A percentile compares a stretch with the other conserved stretches of the same genome.
Evolutionary conservation across 2,113 vertebrate species (phyloP).

Genomic region (Lophura nycthemera): DNA sequence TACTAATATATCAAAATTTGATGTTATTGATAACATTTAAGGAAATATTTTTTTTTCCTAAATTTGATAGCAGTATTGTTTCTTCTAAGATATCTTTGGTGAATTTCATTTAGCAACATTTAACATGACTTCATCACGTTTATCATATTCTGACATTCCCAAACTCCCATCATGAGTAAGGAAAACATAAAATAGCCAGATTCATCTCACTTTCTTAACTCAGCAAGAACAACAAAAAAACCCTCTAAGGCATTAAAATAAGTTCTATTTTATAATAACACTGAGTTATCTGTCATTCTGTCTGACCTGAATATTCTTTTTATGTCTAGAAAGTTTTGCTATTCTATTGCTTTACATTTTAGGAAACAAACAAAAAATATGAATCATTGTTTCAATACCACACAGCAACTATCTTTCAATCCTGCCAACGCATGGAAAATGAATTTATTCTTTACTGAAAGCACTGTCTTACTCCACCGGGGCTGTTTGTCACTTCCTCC

Average conservation of each 20-base stretch:
- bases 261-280: neutral
- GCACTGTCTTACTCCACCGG: constrained; percentile 54
- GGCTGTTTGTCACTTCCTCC: constrained; percentile 77
- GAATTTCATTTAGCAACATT: neutral
- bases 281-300: neutral
- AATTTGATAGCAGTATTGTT: neutral
- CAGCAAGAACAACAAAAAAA: neutral
- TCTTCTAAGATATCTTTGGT: neutral
- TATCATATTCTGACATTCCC: neutral
- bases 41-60: neutral
- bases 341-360: constrained; percentile 6
- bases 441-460: constrained; percentile 63
- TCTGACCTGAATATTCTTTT: neutral
- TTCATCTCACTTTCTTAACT: neutral
- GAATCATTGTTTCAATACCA: constrained; percentile 26
- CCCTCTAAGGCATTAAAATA: neutral
- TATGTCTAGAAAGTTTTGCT: neutral
- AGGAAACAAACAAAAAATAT: constrained; percentile 47
- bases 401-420: constrained; percentile 33
- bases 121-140: neutral
- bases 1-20: neutral
- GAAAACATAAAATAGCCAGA: neutral
- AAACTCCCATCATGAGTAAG: neutral
- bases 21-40: neutral
- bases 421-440: constrained; percentile 47